Evolutionary conservation across 2,113 vertebrate genomes (phyloP), one percentile per base, ranked within the genome.

Genomic region (Malurus cyaneus): DNA sequence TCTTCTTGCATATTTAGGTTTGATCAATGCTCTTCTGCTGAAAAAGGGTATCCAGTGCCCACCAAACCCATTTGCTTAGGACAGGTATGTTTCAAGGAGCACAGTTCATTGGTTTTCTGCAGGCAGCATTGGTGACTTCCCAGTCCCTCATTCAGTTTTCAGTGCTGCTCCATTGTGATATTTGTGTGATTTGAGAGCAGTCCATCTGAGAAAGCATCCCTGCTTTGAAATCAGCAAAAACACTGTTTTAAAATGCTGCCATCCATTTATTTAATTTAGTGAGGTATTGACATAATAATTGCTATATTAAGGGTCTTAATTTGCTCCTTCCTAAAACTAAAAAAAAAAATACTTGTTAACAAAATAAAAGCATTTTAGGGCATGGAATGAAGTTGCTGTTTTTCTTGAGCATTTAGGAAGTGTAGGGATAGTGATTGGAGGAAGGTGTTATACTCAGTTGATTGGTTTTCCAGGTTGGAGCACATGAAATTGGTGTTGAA

Each of bases 321-420:
- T 77, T 78, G 2, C 16, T 60, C 11, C 26, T 87, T 92, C 18
- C 5, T 39, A 19, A 8, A 71, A 67, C 26, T 39, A 0, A 1
- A 19, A 72, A 89, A 73, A 72, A 89, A 73, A 61, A 29, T 49
- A 32, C 5, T 10, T 47, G 12, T 28, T 79, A 77, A 60, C 1
- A 25, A 88, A 73, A 67, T 10, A 46, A 77, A 87, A 52, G 4
- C 20, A 7, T 71, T 92, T 89, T 70, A 28, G 20, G 6, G 4
- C 0, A 0, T 44, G 23, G 2, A 11, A 18, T 32, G 46, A 76
- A 62, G 23, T 16, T 0, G 0, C 9, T 15, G 9, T 36, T 88
- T 72, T 36, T 12, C 18, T 53, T 52, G 42, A 34, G 34, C 7
- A 23, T 69, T 86, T 86, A 39, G 31, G 23, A 50, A 66, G 5